phyloP scores from a whole-genome alignment of 2,797 vertebrate species.

The Odontamblyopus lacepedii region DNA sequence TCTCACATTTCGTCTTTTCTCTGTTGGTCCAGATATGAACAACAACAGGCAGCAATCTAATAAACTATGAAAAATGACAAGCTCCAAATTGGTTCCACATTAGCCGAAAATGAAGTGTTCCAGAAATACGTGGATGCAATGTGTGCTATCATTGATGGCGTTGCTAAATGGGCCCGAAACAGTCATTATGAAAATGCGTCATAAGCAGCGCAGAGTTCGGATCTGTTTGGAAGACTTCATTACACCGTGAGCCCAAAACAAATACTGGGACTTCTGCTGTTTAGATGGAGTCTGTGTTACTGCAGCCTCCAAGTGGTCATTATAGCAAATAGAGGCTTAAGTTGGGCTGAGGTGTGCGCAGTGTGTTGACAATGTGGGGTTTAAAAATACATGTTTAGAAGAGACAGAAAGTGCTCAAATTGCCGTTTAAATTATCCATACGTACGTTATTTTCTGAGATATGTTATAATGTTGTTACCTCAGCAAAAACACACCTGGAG shows the following conservation, averaged over 20 bases:
- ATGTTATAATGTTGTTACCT: no score
- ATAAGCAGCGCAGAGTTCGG: constrained; percentile 52
- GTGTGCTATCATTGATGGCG: constrained; percentile 52
- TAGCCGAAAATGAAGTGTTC: constrained; percentile 56
- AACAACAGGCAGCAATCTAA: constrained; percentile 31
- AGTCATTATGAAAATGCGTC: constrained; percentile 56
- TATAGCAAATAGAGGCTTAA: background rate
- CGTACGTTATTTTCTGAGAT: no score
- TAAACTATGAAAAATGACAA: constrained; percentile 62
- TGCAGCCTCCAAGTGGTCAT: constrained; percentile 45
- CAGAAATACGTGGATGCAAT: constrained; percentile 55
- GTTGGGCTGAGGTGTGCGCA: background rate
- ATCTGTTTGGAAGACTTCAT: constrained; percentile 68
- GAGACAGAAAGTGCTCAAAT: no score
- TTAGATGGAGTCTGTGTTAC: constrained; percentile 65
- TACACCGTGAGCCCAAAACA: constrained; percentile 46
- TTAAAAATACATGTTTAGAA: background rate
- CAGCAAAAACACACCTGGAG: no score
- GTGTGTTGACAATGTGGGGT: background rate
- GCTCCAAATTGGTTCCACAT: constrained; percentile 68
- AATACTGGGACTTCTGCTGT: constrained; percentile 30
- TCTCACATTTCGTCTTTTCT: background rate
- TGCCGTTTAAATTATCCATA: no score
- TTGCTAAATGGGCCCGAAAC: constrained; percentile 49
- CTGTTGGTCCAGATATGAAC: background rate